A percentile compares a stretch with the other conserved stretches of the same genome.
Evolutionary conservation across 2,113 vertebrate species (phyloP).

Genomic region (Saguinus imperator): DNA sequence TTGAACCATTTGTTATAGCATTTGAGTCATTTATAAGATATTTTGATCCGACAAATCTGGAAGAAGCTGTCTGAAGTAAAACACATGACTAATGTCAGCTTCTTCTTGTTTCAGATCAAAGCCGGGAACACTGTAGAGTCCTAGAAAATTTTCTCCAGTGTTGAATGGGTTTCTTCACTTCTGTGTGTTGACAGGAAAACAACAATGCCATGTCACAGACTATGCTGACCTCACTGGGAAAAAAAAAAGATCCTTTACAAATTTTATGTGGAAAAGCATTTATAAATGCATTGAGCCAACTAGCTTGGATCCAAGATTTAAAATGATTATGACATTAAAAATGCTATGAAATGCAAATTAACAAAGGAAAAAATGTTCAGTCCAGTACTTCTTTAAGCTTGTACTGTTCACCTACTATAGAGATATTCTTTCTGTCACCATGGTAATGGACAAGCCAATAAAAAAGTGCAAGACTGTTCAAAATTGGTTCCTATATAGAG

Average conservation of each 20-base stretch:
- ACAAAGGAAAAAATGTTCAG: not conserved
- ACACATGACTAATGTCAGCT: conserved; percentile 70
- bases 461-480: not conserved
- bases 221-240: not conserved
- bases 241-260: not conserved
- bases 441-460: not conserved
- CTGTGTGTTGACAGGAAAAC: not conserved
- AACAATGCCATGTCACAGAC: not conserved
- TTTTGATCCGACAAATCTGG: conserved; percentile 78
- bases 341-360: not conserved
- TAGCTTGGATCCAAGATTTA: not conserved
- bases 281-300: not conserved
- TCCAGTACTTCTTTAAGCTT: not conserved
- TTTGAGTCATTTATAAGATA: conserved; percentile 81
- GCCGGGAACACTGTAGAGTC: not conserved
- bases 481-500: not conserved
- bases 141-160: conserved; percentile 27
- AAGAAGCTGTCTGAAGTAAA: conserved; percentile 75
- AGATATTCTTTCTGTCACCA: not conserved
- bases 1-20: conserved; percentile 79
- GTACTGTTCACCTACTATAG: not conserved
- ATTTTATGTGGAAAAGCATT: not conserved
- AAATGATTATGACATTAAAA: not conserved
- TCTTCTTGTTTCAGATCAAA: conserved; percentile 65
- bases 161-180: conserved; percentile 14